Base-by-base conservation (phyloP, 2,113 vertebrate genomes). In the Mastomys natalensis region DNA sequence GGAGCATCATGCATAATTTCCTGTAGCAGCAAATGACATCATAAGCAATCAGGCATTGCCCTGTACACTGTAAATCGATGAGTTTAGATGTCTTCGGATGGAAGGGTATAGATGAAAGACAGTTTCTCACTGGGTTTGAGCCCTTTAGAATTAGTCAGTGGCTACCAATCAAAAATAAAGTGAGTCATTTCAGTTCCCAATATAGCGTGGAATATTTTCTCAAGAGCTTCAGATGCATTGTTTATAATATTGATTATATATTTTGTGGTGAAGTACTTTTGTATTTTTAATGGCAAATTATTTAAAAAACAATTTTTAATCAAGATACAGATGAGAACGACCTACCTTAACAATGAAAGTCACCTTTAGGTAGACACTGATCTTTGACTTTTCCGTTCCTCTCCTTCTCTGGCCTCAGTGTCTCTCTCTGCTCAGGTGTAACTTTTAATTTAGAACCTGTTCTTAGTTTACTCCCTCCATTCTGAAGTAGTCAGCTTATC, bases 1-100 rank as follows among this genome's bases (percentile, higher is more conserved):
- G 73, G 95, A 94, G 17, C 31, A 43, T 89, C 89, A 97, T 98
- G 86, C 98, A 98, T 98, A 98, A 98, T 98, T 97, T 62, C 80
- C 80, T 72, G 86, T 22, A n/a, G 86, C 84, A 91, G 92, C 60
- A 81, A 96, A 76, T 89, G 93, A 89, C 82, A 87, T 90, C 77
- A 94, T 81, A 74, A 97, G 88, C 60, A 90, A 89, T 70, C 73
- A 87, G 60, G 86, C 34, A 55, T 70, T n/a, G n/a, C 95, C 34
- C 6, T 60, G 80, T 13, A 34, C 84, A 17, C 78, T 55, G 51
- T 66, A 77, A 77, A 62, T 82, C 76, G 60, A 37, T 62, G 45
- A 92, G 40, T 88, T 7, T 86, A 95, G 90, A 93, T 77, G 96
- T 90, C 82, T 93, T 88, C 24, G 24, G 90, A 55, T 58, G 62